These are phyloP conservation scores for Plemyria rubiginata DNA, from an alignment of 2,888 invertebrate genomes.

Conservation along the genomic window DNA sequence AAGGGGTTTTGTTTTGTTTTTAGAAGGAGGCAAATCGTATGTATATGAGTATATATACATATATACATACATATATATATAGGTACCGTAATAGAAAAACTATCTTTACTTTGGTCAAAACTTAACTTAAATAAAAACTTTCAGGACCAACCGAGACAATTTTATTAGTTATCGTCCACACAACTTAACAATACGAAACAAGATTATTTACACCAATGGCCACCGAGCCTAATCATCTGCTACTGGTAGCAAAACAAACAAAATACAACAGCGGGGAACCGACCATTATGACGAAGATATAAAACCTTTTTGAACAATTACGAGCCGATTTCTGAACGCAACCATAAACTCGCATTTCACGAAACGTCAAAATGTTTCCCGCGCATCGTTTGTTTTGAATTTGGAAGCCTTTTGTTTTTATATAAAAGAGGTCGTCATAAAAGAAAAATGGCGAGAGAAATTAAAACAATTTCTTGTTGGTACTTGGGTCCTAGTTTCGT, in stretches of 20 bases:
- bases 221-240: slow-evolving; percentile 81
- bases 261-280: slow-evolving; percentile 65
- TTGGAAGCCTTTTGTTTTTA: slow-evolving; percentile 31
- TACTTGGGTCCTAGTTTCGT: slow-evolving; percentile 33
- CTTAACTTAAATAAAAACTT: slow-evolving; percentile 24
- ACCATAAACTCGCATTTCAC: slow-evolving; percentile 65
- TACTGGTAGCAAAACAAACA: slow-evolving; percentile 74
- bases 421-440: slow-evolving; percentile 47
- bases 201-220: slow-evolving; percentile 79
- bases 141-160: slow-evolving; percentile 46
- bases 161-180: slow-evolving; percentile 55
- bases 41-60: too few relatives aligned
- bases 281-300: slow-evolving; percentile 56
- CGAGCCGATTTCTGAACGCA: slow-evolving; percentile 64
- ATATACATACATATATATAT: too few relatives aligned
- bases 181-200: slow-evolving; percentile 53
- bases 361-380: slow-evolving; percentile 75
- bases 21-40: too few relatives aligned
- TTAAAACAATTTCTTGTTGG: slow-evolving; percentile 70
- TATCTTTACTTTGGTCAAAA: slow-evolving; percentile 26
- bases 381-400: slow-evolving; percentile 53
- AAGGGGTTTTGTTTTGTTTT: too few relatives aligned
- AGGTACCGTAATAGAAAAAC: not conserved
- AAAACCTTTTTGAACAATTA: slow-evolving; percentile 75
- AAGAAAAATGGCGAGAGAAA: slow-evolving; percentile 56